A percentile compares a stretch with the other conserved stretches of the same genome.
These are phyloP conservation scores for Agrochola litura DNA, from an alignment of 2,888 invertebrate genomes.

Conservation along the genomic window DNA sequence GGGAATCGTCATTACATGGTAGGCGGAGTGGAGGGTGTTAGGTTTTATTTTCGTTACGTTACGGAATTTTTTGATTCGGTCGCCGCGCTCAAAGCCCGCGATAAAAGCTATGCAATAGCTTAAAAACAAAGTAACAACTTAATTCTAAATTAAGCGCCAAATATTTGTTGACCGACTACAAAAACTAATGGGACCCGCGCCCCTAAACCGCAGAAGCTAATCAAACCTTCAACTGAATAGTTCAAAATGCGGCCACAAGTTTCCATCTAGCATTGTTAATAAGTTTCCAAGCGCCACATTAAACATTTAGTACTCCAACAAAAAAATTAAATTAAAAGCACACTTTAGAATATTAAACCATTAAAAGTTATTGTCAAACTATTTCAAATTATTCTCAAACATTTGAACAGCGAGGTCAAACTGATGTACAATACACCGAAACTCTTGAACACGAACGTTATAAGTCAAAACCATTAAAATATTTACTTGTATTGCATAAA, in stretches of 20 bases:
- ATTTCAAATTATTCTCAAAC: constrained; percentile 35
- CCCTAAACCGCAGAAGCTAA: background rate
- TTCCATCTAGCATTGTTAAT: background rate
- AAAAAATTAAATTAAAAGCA: constrained; percentile 4
- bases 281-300: constrained; percentile 4
- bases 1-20: too few relatives aligned
- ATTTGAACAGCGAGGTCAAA: constrained; percentile 21
- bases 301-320: constrained; percentile 4
- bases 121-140: background rate
- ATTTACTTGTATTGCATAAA: constrained; percentile 20
- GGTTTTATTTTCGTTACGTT: too few relatives aligned
- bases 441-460: background rate
- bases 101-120: too few relatives aligned
- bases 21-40: too few relatives aligned
- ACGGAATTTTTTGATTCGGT: too few relatives aligned
- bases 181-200: background rate
- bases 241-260: background rate
- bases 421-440: background rate
- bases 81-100: too few relatives aligned
- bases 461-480: constrained; percentile 34
- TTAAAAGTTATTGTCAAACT: constrained; percentile 15
- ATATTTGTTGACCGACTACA: background rate
- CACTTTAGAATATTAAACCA: constrained; percentile 40
- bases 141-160: background rate
- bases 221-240: background rate